These are phyloP conservation scores for Amiota mariae DNA, from an alignment of 2,888 invertebrate species.

Conservation along the genomic window DNA sequence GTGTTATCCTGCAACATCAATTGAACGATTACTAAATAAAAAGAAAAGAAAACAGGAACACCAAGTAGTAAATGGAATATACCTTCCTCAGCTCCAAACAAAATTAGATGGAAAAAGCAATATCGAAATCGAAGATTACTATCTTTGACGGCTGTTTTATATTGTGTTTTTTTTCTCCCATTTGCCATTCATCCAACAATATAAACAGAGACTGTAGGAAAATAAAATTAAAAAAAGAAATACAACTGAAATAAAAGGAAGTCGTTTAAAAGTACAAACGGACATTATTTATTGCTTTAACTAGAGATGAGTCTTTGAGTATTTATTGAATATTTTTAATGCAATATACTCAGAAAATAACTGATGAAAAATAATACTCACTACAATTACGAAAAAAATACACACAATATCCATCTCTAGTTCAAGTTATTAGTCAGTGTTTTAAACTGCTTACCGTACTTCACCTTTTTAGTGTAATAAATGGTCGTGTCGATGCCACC, in stretches of 20 bases:
- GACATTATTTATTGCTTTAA: constrained; percentile 72
- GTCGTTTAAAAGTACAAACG: constrained; percentile 73
- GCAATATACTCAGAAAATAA: too few relatives aligned
- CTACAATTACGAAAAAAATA: too few relatives aligned
- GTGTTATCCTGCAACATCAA: constrained; percentile 63
- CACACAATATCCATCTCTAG: too few relatives aligned
- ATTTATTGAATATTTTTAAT: too few relatives aligned
- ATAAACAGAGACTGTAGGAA: neutral
- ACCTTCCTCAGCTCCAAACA: constrained; percentile 37
- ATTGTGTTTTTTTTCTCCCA: constrained; percentile 55
- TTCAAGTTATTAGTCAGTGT: too few relatives aligned
- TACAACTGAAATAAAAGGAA: constrained; percentile 68
- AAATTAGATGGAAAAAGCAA: constrained; percentile 42
- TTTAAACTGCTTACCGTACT: too few relatives aligned
- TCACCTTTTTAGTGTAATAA: too few relatives aligned
- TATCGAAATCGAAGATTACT: constrained; percentile 70
- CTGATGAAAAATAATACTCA: too few relatives aligned
- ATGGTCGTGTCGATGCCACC: too few relatives aligned
- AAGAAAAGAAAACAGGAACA: constrained; percentile 32
- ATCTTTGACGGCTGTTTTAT: constrained; percentile 69
- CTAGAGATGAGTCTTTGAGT: constrained; percentile 30
- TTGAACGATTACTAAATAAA: constrained; percentile 51
- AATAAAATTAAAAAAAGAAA: neutral
- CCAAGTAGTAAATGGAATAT: constrained; percentile 28
- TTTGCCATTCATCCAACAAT: constrained; percentile 23